A percentile compares a stretch with the other conserved stretches of the same genome.
phyloP scores from a whole-genome alignment of 2,888 invertebrate genomes.

The Elmis aenea region DNA sequence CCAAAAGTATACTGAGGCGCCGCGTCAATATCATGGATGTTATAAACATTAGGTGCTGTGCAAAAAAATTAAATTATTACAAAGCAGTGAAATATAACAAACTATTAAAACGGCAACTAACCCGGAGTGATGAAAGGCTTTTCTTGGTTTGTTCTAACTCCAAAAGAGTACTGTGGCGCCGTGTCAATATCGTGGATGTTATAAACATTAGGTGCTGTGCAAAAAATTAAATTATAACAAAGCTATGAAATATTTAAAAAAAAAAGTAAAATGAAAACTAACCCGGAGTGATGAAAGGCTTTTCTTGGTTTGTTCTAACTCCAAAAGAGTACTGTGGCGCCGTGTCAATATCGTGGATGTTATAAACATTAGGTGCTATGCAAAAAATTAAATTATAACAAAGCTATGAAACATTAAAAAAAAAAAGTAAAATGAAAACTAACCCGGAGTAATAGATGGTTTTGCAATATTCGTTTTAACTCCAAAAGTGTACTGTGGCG shows the following conservation, averaged over 20 bases:
- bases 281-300: constrained; percentile 64
- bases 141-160: constrained; percentile 51
- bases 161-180: constrained; percentile 57
- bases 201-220: constrained; percentile 56
- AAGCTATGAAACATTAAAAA: too few species aligned
- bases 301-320: constrained; percentile 59
- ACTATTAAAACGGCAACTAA: constrained; percentile 20
- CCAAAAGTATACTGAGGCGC: constrained; percentile 67
- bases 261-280: constrained; percentile 6
- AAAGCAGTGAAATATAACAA: constrained; percentile 4
- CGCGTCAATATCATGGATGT: constrained; percentile 62
- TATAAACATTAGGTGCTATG: constrained; percentile 79
- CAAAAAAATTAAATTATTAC: constrained; percentile 37
- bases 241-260: not conserved
- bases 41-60: constrained; percentile 79
- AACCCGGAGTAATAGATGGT: constrained; percentile 63
- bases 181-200: constrained; percentile 52
- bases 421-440: too few species aligned
- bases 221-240: constrained; percentile 13
- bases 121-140: constrained; percentile 56
- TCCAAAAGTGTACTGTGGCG: constrained; percentile 67
- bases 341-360: constrained; percentile 63
- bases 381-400: too few species aligned
- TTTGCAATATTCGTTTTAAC: constrained; percentile 61
- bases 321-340: constrained; percentile 69